Base-by-base conservation (phyloP, 2,797 vertebrate genomes). In the Cygnus olor region DNA sequence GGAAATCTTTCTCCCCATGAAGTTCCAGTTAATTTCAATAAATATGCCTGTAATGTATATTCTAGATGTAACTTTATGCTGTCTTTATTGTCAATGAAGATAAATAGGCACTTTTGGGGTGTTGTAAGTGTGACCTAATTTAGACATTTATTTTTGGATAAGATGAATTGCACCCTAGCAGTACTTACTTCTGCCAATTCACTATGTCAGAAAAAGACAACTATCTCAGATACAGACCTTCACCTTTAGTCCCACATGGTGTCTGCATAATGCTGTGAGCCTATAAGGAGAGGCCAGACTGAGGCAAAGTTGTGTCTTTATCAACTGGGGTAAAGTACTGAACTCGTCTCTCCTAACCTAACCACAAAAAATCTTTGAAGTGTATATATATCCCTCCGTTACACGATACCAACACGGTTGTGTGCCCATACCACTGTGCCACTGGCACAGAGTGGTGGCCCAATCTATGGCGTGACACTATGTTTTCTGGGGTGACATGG, bases 371-470 rank as follows among this genome's bases (percentile, higher is more conserved):
- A 11, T 24, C 30, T 60, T 11, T 66, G 38, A 14, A 47, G 36
- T 13, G 16, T 14, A 25, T 42, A 8, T 36, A 0, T 49, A n/a
- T 17, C 8, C 45, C 18, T 24, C 22, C 53, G 5, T 27, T 21
- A 14, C 0, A 0, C n/a, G 56, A 47, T 6, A 42, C 1, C 28
- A 56, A 1, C 9, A 3, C 27, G 3, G 19, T 27, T 65, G 20
- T 1, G 1, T 28, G 17, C 19, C 38, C 81, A 11, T 22, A 63
- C 14, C 44, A 51, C 13, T 14, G 8, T 76, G 36, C 21, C 20
- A 14, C 11, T 70, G 30, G 54, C 24, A 36, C 11, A 36, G 10
- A 61, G 0, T 6, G 10, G 27, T 34, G 44, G 6, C 13, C 22
- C 47, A 78, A 71, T 47, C 9, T 28, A 20, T 20, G 17, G 10